A percentile compares a stretch with the other conserved stretches of the same genome.
Evolutionary conservation across 2,113 vertebrate species (phyloP).

Genomic region (Python bivittatus): DNA sequence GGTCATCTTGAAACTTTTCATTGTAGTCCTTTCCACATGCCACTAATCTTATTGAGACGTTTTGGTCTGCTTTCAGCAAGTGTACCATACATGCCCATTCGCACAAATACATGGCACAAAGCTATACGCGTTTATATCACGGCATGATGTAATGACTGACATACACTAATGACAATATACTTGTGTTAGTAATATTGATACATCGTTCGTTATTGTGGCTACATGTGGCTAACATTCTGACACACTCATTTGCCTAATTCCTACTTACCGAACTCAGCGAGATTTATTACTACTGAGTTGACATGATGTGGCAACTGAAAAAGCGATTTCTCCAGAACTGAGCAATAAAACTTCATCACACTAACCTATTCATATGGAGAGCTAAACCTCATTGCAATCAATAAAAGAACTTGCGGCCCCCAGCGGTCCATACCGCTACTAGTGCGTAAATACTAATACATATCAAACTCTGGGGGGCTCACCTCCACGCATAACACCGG

Average conservation of each 20-base stretch:
- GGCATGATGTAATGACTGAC: neutral
- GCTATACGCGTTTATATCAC: neutral
- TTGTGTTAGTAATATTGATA: too few relatives aligned
- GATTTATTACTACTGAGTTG: neutral
- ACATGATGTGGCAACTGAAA: neutral
- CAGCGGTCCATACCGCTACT: neutral
- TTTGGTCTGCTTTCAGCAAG: too few relatives aligned
- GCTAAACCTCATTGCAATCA: neutral
- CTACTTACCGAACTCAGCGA: neutral
- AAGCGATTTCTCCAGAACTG: neutral
- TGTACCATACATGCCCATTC: too few relatives aligned
- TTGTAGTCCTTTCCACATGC: neutral
- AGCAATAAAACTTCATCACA: neutral
- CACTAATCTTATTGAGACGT: neutral
- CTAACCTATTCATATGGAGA: neutral
- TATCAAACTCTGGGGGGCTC: neutral
- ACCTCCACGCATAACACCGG: neutral
- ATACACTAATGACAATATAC: neutral
- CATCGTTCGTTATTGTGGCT: too few relatives aligned
- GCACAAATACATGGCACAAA: neutral
- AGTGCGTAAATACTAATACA: neutral
- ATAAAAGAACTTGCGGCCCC: neutral
- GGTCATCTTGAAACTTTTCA: neutral
- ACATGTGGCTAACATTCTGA: too few relatives aligned
- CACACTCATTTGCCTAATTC: neutral